Evolutionary conservation across 2,888 invertebrate species (phyloP), one percentile per base, ranked within the genome.

Genomic region (Taenaris catops): DNA sequence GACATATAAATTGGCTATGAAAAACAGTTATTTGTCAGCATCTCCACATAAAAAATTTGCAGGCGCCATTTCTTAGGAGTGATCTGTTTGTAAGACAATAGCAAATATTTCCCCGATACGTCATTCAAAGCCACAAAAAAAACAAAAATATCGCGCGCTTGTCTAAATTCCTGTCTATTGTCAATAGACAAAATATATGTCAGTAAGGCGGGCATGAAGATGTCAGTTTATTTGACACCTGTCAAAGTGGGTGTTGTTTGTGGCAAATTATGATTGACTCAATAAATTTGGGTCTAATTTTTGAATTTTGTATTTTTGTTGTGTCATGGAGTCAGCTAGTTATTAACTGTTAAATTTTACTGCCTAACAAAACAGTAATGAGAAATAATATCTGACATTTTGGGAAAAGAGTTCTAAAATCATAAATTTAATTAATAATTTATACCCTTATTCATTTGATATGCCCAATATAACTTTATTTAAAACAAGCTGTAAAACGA

Each of bases 201-300:
- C 34, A 63, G 59, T 64, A 49, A 54, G 44, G 53, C 56, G 52
- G 56, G 52, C 59, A 73, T 70, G 55, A 46, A 79, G 71, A 55
- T 69, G 74, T 81, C 76, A 70, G 53, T 55, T 60, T 76, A 66
- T 78, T 71, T 79, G 83, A 80, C 81, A 80, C 72, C 73, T 79
- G 81, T 78, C 78, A 74, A 59, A 61, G 59, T 60, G 60, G 70
- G 70, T 71, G 70, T 62, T 47, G 56, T 60, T 63, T 64, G 58
- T 53, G 65, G 64, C 68, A 65, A 69, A 69, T 68, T 60, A 55
- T 63, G 71, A 70, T 67, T 56, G 63, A 69, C 59, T 35, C 21
- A 47, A 49, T 40, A 39, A 34, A 48, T 51, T 60, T 61, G 49
- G 50, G 26, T 62, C 69, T 71, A 64, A 58, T 72, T 49, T 38